These are phyloP conservation scores for Lagenorhynchus albirostris DNA, from an alignment of 2,113 vertebrate genomes.

Conservation along the genomic window DNA sequence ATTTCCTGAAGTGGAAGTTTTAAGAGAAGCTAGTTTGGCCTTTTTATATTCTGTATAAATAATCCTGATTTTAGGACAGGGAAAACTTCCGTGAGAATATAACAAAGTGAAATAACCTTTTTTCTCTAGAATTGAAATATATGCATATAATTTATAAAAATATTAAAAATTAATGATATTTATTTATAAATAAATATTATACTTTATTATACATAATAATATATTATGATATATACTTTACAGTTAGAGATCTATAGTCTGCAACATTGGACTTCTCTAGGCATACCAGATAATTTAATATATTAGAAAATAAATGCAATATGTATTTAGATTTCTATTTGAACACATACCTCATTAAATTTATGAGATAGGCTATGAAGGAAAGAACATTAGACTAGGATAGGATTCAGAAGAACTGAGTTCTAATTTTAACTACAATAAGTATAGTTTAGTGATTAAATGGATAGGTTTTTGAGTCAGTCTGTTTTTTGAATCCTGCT, in stretches of 20 bases:
- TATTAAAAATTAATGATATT: neutral
- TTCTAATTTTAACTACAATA: neutral
- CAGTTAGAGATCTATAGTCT: neutral
- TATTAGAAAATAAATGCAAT: neutral
- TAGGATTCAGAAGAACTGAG: neutral
- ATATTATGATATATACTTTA: neutral
- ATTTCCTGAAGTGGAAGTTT: neutral
- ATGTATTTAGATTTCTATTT: constrained; percentile 3
- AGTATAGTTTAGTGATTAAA: neutral
- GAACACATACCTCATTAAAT: neutral
- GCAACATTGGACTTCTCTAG: neutral
- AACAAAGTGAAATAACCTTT: neutral
- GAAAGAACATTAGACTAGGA: neutral
- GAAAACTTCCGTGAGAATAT: neutral
- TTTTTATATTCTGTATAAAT: neutral
- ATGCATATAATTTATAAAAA: neutral
- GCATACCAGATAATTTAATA: neutral
- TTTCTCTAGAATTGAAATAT: neutral
- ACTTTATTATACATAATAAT: neutral
- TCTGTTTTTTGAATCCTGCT: neutral
- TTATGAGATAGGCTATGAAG: neutral
- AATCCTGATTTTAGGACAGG: neutral
- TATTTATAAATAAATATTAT: neutral
- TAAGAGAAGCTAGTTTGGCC: neutral
- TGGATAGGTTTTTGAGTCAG: neutral